Base-by-base conservation (phyloP, 1,140 invertebrate genomes). In the Eulimnadia texana region DNA sequence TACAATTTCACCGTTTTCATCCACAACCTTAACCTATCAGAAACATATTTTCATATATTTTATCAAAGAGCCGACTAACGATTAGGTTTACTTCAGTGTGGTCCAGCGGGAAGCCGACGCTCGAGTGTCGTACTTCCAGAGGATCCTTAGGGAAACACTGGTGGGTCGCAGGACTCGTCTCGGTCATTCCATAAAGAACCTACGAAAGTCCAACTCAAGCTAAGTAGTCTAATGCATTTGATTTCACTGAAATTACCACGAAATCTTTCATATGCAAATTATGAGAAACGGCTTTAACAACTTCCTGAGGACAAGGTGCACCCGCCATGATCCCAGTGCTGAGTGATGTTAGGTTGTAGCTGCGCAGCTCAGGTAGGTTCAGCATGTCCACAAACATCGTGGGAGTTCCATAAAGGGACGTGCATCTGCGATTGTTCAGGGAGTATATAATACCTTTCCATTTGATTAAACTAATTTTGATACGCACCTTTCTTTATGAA, bases 311-410 rank as follows among this genome's bases (percentile, higher is more conserved):
- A 63, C 84, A 85, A 0, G 84, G 76, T 0, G 90, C 81, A 9
- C 90, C 91, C 10, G 85, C 88, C 0, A 81, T 82, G 0, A 88
- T 65, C 13, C 82, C 86, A 50, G 81, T 75, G 60, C 78, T 67
- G 47, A 80, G 62, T 0, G 70, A 70, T 16, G 67, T 68, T 16
- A 78, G 27, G 62, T 80, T 69, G 61, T 68, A 72, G 16, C 67
- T 64, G n/a, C 67, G 52, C 58, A 74, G 70, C 0, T 72, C 62
- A 0, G 71, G 72, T 29, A 71, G 71, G 59, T 76, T 74, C 47
- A 92, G 67, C 60, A 91, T 77, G 71, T 97, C 91, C 58, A 96
- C 85, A 71, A 88, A 93, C 93, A 99, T 98, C 0, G 94, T 98
- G 3, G 95, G 95, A 0, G 94, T 97, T 13, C 94, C 94, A 67